phyloP scores from a whole-genome alignment of 2,113 vertebrate genomes.

The Morone chrysops region DNA sequence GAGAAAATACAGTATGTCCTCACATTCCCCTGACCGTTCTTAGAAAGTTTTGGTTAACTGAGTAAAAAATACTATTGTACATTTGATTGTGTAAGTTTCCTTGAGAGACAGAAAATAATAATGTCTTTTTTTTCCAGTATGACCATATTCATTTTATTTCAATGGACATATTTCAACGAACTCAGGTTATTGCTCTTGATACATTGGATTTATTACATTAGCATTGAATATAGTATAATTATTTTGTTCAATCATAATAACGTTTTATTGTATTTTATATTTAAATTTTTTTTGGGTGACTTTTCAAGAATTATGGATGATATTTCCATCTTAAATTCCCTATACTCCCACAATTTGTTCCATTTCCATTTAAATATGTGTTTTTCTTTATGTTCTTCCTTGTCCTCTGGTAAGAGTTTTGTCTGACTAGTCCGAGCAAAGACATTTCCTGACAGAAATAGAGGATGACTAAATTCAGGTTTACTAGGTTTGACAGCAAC shows the following conservation, averaged over 20 bases:
- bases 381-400: too few relatives aligned
- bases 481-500: background rate
- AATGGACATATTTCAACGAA: background rate
- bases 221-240: background rate
- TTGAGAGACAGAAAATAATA: background rate
- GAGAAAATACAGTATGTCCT: background rate
- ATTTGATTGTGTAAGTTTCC: background rate
- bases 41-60: background rate
- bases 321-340: background rate
- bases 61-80: background rate
- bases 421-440: background rate
- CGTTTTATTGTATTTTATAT: background rate
- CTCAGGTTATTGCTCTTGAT: background rate
- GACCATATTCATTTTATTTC: too few relatives aligned
- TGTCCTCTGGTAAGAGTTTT: background rate
- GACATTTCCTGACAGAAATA: background rate
- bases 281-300: background rate
- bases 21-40: background rate
- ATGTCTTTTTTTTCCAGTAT: background rate
- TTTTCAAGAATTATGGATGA: background rate
- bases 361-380: too few relatives aligned
- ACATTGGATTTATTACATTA: background rate
- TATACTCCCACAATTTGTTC: too few relatives aligned
- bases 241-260: background rate
- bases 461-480: background rate